phyloP scores from a whole-genome alignment of 2,797 vertebrate genomes.

The Cynopterus sphinx region DNA sequence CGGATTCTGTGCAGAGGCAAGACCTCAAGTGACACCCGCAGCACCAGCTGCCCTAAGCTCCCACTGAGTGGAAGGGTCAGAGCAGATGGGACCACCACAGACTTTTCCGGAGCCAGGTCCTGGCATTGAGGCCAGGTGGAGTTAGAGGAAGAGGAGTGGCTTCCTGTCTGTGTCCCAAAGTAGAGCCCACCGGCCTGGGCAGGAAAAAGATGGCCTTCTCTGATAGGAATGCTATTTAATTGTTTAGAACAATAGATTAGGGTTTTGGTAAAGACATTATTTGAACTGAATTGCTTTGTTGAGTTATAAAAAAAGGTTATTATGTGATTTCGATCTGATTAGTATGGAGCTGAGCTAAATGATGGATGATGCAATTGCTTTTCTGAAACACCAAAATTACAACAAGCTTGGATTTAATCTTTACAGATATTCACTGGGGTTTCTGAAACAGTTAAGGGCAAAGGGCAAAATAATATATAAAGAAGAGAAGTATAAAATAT shows the following conservation, averaged over 20 bases:
- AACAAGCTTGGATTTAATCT: neutral
- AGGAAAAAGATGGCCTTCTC: conserved; percentile 85
- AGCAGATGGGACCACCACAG: conserved; percentile 45
- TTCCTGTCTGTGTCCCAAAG: conserved; percentile 82
- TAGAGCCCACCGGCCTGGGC: conserved; percentile 53
- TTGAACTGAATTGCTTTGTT: conserved; percentile 67
- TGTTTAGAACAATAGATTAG: conserved; percentile 73
- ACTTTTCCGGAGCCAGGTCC: conserved; percentile 60
- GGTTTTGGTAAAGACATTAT: conserved; percentile 59
- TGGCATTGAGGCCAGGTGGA: conserved; percentile 69
- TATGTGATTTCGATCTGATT: conserved; percentile 62
- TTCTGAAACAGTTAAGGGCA: neutral
- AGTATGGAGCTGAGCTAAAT: conserved; percentile 19
- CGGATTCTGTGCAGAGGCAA: conserved; percentile 6
- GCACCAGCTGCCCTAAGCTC: neutral
- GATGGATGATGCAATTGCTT: conserved; percentile 42
- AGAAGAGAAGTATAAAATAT: neutral
- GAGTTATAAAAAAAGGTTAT: conserved; percentile 67
- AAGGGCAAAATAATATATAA: neutral
- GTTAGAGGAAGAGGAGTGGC: conserved; percentile 83
- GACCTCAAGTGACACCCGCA: neutral
- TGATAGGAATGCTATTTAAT: conserved; percentile 82
- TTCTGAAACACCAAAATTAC: conserved; percentile 19
- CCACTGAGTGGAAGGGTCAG: neutral
- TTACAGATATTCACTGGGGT: neutral